Conservation (phyloP, 1,140 invertebrate genomes). For the Chionoecetes opilio region DNA sequence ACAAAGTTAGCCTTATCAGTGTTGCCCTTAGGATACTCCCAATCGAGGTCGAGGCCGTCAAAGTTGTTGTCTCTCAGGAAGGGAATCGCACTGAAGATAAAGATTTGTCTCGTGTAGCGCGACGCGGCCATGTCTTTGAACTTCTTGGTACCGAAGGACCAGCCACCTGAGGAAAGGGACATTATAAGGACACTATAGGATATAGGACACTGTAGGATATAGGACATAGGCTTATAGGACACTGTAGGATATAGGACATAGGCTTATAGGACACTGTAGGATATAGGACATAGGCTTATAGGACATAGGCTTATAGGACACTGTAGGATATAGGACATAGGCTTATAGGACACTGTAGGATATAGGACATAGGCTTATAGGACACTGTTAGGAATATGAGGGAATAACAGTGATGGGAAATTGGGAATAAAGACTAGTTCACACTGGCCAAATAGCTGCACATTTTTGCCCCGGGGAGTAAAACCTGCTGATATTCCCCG, state of each 20-base stretch:
- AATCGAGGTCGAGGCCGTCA: slow-evolving; percentile 96
- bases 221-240: no score
- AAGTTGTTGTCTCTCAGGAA: slow-evolving; percentile 94
- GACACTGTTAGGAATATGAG: neutral
- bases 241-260: no score
- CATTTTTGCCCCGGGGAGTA: no score
- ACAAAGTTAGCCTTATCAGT: slow-evolving; percentile 98
- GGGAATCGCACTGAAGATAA: slow-evolving; percentile 96
- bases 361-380: no score
- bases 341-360: no score
- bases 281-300: neutral
- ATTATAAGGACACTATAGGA: no score
- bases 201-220: no score
- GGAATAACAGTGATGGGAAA: neutral
- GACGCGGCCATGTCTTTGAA: slow-evolving; percentile 96
- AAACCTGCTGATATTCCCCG: no score
- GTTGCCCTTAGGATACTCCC: slow-evolving; percentile 97
- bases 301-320: neutral
- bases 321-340: no score
- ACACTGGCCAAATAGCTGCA: no score
- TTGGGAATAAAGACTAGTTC: no score
- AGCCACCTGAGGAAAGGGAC: slow-evolving; percentile 88
- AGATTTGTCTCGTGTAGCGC: slow-evolving; percentile 94
- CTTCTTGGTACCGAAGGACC: slow-evolving; percentile 97
- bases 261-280: no score